A percentile compares a stretch with the other conserved stretches of the same genome.
Conservation (phyloP, 2,888 invertebrate species). For the Hecatera dysodea region DNA sequence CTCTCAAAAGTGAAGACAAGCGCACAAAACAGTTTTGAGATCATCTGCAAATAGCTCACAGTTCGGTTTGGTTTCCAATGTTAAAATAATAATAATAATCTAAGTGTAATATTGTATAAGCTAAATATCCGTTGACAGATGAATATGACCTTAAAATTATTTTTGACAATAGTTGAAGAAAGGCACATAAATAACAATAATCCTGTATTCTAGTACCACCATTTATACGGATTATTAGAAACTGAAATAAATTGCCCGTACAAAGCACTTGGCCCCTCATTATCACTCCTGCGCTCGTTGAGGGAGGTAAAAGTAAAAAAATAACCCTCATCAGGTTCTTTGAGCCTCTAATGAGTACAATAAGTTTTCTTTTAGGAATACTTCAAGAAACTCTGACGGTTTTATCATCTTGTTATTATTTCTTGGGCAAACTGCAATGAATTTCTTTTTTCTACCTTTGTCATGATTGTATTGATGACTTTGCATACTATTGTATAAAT, state of each 20-base stretch:
- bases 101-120: no score
- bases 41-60: no score
- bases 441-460: no score
- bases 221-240: slow-evolving; percentile 44
- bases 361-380: slow-evolving; percentile 45
- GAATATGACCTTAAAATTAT: no score
- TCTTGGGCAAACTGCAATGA: not conserved
- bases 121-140: no score
- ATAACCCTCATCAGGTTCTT: slow-evolving; percentile 47
- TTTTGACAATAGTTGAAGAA: no score
- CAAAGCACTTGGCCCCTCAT: slow-evolving; percentile 53
- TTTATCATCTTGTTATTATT: slow-evolving; percentile 29
- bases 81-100: no score
- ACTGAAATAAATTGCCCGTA: slow-evolving; percentile 46
- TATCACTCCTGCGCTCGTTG: slow-evolving; percentile 50
- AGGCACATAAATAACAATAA: not conserved
- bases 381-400: slow-evolving; percentile 13
- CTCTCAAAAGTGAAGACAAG: no score
- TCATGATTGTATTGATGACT: no score
- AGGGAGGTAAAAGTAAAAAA: slow-evolving; percentile 37
- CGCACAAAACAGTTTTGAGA: no score
- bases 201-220: not conserved
- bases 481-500: no score
- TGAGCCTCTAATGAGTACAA: slow-evolving; percentile 47
- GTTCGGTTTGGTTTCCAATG: no score